Base-by-base conservation (phyloP, 2,113 vertebrate genomes). In the Chitala chitala region DNA sequence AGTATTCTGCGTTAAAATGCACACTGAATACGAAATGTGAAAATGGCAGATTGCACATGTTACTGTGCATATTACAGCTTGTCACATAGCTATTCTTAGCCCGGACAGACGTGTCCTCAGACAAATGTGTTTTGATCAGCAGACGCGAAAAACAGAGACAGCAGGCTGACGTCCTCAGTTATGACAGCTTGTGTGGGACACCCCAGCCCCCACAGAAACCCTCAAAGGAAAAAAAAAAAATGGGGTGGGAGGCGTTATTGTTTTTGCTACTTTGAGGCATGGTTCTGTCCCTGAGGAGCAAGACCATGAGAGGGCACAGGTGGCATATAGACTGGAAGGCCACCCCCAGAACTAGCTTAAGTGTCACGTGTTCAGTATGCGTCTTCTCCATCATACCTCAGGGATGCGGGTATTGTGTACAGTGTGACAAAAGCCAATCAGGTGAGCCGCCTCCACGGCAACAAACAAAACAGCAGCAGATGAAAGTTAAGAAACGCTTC, bases 281-380 rank as follows among this genome's bases (percentile, higher is more conserved):
- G n/a, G n/a, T n/a, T n/a, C n/a, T n/a, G n/a, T n/a, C n/a, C n/a
- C n/a, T n/a, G n/a, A n/a, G n/a, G n/a, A n/a, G n/a, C n/a, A n/a
- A n/a, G n/a, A n/a, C n/a, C n/a, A n/a, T n/a, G 6, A 53, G 59
- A 78, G 78, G 82, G 48, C 84, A 76, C 90, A 92, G 90, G 88
- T 91, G 75, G 81, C 74, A 73, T 64, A 72, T 53, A 31, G 76
- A 69, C 69, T 55, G 31, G 82, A 53, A 74, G 80, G 75, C 76
- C 81, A 59, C n/a, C 71, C 53, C 44, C 17, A 12, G 1, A 15
- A 74, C 75, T 76, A 71, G 24, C 66, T 78, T 77, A 83, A 83
- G 82, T 61, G 69, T 50, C 44, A 12, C 38, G 68, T 82, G 78
- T 77, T 84, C 83, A 83, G 48, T 78, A 74, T n/a, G n/a, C n/a